Evolutionary conservation across 1,140 invertebrate genomes (phyloP).

Genomic region (Drosophila nigromelanica): DNA sequence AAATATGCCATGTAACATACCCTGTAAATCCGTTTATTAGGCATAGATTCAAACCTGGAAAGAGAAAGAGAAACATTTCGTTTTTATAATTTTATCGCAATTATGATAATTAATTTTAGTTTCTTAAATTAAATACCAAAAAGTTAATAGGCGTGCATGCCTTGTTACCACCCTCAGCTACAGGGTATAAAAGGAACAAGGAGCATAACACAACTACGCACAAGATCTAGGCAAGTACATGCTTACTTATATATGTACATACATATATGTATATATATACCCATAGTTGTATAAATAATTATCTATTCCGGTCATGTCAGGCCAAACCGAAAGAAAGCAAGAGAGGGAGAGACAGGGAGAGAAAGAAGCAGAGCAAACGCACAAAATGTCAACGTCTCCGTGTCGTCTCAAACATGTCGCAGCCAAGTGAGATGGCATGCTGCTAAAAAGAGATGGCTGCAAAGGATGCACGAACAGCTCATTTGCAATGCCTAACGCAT

Average conservation of each 20-base stretch:
- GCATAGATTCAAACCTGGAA: no score
- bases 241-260: conserved; percentile 9
- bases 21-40: no score
- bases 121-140: no score
- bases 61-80: no score
- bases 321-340: conserved; percentile 2
- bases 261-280: not conserved
- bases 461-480: conserved; percentile 49
- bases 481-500: conserved; percentile 60
- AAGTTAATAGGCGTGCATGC: not conserved
- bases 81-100: no score
- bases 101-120: no score
- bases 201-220: conserved; percentile 6
- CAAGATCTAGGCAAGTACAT: conserved; percentile 21
- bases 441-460: not conserved
- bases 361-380: conserved; percentile 6
- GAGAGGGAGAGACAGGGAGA: not conserved
- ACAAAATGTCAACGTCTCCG: conserved; percentile 50
- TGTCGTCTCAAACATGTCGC: conserved; percentile 32
- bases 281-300: conserved; percentile 57
- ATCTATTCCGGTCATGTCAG: conserved; percentile 68
- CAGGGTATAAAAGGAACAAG: conserved; percentile 17
- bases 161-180: no score
- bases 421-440: conserved; percentile 18
- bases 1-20: no score